Evolutionary conservation across 2,113 vertebrate genomes (phyloP), one percentile per base, ranked within the genome.

Genomic region (Clarias gariepinus): DNA sequence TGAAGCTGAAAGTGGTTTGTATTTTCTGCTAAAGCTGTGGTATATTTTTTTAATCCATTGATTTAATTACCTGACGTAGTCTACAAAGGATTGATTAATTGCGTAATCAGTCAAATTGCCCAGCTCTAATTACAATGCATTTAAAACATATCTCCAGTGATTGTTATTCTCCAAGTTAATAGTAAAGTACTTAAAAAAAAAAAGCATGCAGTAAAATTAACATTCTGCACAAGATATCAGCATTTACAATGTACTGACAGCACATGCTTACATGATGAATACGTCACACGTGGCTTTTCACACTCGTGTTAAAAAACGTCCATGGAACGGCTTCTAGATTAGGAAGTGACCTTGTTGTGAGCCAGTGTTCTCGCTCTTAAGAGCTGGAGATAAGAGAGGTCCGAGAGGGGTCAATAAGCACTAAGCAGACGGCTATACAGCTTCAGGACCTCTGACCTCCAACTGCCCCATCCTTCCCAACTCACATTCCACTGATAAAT

Each of bases 401-500:
- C 83, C 81, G 18, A 88, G 76, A 87, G 83, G 87, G 89, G 88
- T 90, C 88, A 90, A 88, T 89, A 53, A 88, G 71, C 73, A 86
- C 21, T 52, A 52, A 66, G 52, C 61, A 86, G 86, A 78, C 68
- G 61, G 64, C 66, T 47, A 28, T 80, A 64, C 79, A 68, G 73
- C 77, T 60, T 83, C 77, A 84, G n/a, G 16, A 88, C 85, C 77
- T 85, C 77, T 88, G 86, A 89, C 88, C 86, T 87, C 52, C 78
- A 52, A 25, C 66, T 86, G 81, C 83, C 84, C 60, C 79, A 81
- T 73, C 63, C 86, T 60, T 76, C 76, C 47, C 3, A 61, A 84
- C 66, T 83, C 78, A 88, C 87, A 92, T 91, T 90, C 89, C 88
- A 53, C 41, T 88, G 86, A 87, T 91, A 89, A 88, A 68, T 73